Evolutionary conservation across 2,113 vertebrate genomes (phyloP), one percentile per base, ranked within the genome.

Genomic region (Tichodroma muraria): DNA sequence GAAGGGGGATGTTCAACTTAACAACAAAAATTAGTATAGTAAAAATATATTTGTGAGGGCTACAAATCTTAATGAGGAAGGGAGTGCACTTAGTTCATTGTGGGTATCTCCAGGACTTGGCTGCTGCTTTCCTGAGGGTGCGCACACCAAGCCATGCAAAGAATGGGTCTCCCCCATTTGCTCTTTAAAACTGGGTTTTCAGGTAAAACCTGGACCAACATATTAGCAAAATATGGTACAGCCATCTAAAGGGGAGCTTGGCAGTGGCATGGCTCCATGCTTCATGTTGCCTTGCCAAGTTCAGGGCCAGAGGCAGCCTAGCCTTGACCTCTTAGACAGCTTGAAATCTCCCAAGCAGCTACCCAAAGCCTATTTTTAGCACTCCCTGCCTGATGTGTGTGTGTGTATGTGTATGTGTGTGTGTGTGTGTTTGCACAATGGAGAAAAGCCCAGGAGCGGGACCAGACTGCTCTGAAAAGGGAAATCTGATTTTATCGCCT

Each of bases 401-500:
- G 79, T 76, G 82, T n/a, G n/a, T n/a, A 40, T 80, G n/a, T 56
- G 80, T 76, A 78, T 56, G 80, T 76, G 82, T 80, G n/a, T 56
- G 80, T 76, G 82, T 84, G 57, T 47, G 57, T 68, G 77, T 85
- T 90, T 71, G 95, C 90, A 96, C 90, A 97, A 96, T 89, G 66
- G 76, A 96, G 95, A 72, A 88, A 90, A 95, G 83, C 83, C 88
- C 77, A 65, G 81, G 80, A 70, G 83, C 37, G 3, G 85, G 93
- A 95, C 63, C 66, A 91, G 93, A 71, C 49, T 64, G 66, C 92
- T 70, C 88, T 79, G 92, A 83, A 91, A 91, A 93, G 93, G 96
- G 95, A 96, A 96, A 97, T 93, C 92, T 92, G 95, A 96, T 95
- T 94, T 93, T 95, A 97, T 95, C 95, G 47, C 82, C 64, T 18